Conservation (phyloP, 2,113 vertebrate genomes). For the Holacanthus passer region DNA sequence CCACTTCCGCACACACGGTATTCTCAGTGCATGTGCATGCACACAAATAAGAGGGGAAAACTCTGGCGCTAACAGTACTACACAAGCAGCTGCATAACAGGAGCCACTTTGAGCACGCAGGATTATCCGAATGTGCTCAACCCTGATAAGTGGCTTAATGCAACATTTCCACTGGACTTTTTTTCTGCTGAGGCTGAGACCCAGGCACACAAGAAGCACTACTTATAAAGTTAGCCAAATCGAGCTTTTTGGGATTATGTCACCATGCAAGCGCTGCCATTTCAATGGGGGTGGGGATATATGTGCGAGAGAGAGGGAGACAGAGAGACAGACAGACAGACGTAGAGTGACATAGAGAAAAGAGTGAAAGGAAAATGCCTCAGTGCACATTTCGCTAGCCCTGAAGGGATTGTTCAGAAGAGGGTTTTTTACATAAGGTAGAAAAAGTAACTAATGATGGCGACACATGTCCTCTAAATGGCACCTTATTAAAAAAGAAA, state of each 20-base stretch:
- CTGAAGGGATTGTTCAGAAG: slow-evolving; percentile 26
- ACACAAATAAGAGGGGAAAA: slow-evolving; percentile 45
- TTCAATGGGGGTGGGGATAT: slow-evolving; percentile 68
- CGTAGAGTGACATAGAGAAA: slow-evolving; percentile 33
- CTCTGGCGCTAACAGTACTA: slow-evolving; percentile 66
- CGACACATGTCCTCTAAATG: not conserved
- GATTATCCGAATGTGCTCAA: slow-evolving; percentile 87
- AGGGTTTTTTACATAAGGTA: not conserved
- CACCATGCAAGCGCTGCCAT: slow-evolving; percentile 72
- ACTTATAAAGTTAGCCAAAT: slow-evolving; percentile 86
- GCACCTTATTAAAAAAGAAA: not conserved
- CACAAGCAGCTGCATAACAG: slow-evolving; percentile 79
- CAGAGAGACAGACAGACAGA: slow-evolving; percentile 30
- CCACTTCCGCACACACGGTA: slow-evolving; percentile 4
- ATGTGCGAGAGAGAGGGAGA: slow-evolving; percentile 36
- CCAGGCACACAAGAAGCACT: slow-evolving; percentile 79
- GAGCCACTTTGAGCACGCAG: slow-evolving; percentile 81
- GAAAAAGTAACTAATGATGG: not conserved
- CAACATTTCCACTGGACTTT: slow-evolving; percentile 83
- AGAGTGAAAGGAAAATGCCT: slow-evolving; percentile 38
- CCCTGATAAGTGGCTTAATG: slow-evolving; percentile 88
- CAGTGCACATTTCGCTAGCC: slow-evolving; percentile 45
- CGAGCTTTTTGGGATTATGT: slow-evolving; percentile 84
- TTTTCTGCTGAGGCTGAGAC: slow-evolving; percentile 85
- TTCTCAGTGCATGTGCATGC: slow-evolving; percentile 29